phyloP scores from a whole-genome alignment of 2,888 invertebrate genomes.

The Oscheius myriophilus region DNA sequence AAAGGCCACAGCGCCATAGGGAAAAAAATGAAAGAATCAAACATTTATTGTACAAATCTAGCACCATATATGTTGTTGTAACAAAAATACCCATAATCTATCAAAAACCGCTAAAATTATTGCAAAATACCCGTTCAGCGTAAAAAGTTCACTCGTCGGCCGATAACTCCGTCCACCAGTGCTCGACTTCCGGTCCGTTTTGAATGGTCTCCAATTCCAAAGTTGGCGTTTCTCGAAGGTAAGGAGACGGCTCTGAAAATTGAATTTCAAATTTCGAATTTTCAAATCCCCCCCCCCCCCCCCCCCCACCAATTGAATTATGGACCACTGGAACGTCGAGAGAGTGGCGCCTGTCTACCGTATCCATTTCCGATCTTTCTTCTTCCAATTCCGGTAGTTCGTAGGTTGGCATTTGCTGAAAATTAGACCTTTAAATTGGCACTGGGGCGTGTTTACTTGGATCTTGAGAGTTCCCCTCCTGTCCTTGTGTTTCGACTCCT shows the following conservation, averaged over 20 bases:
- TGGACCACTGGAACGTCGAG: slow-evolving; percentile 19
- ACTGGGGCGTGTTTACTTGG: slow-evolving; percentile 39
- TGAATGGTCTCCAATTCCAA: slow-evolving; percentile 11
- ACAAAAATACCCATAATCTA: too few species aligned
- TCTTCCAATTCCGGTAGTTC: slow-evolving; percentile 58
- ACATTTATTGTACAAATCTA: too few species aligned
- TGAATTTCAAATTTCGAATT: not conserved
- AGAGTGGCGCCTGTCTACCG: slow-evolving; percentile 33
- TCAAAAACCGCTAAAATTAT: too few species aligned
- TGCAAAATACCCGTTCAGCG: too few species aligned
- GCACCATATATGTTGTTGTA: too few species aligned
- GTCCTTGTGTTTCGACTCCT: slow-evolving; percentile 39
- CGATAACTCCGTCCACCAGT: slow-evolving; percentile 20
- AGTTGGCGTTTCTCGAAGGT: slow-evolving; percentile 17
- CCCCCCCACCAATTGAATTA: slow-evolving; percentile 4
- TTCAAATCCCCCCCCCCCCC: too few species aligned
- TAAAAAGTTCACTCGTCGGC: not conserved
- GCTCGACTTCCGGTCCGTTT: slow-evolving; percentile 18
- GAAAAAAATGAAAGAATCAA: too few species aligned
- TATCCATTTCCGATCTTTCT: slow-evolving; percentile 34
- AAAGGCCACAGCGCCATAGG: too few species aligned
- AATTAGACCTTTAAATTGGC: not conserved
- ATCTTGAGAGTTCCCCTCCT: slow-evolving; percentile 57
- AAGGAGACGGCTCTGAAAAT: slow-evolving; percentile 1
- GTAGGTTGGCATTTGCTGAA: slow-evolving; percentile 43